Conservation (phyloP, 2,888 invertebrate species). For the Listrodromus nycthemerus region DNA sequence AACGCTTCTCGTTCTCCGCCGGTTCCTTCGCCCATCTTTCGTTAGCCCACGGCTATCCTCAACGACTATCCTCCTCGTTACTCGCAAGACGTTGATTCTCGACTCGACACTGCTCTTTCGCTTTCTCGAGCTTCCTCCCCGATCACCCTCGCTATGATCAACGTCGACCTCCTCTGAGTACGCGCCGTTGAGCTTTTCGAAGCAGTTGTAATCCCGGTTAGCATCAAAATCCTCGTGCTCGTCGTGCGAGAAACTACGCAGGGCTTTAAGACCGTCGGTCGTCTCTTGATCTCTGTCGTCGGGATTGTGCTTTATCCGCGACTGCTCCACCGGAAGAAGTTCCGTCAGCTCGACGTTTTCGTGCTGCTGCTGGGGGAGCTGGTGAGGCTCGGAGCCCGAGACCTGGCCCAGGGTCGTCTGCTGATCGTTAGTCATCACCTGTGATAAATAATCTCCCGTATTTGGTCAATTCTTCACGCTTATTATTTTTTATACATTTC, state of each 20-base stretch:
- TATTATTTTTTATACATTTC: no score
- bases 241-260: slow-evolving; percentile 77
- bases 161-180: slow-evolving; percentile 52
- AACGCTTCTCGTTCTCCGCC: not conserved
- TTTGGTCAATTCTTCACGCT: slow-evolving; percentile 18
- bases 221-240: slow-evolving; percentile 69
- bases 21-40: slow-evolving; percentile 38
- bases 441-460: not conserved
- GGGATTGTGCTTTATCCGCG: slow-evolving; percentile 74
- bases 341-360: slow-evolving; percentile 81
- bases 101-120: slow-evolving; percentile 29
- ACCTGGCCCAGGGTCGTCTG: slow-evolving; percentile 69
- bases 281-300: slow-evolving; percentile 73
- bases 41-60: not conserved
- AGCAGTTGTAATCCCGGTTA: slow-evolving; percentile 62
- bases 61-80: slow-evolving; percentile 5
- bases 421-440: slow-evolving; percentile 74
- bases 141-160: slow-evolving; percentile 17
- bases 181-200: slow-evolving; percentile 47
- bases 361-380: slow-evolving; percentile 71
- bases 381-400: slow-evolving; percentile 68
- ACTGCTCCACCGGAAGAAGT: slow-evolving; percentile 81
- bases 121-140: slow-evolving; percentile 47
- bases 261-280: slow-evolving; percentile 80
- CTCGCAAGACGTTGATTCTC: not conserved